phyloP scores from a whole-genome alignment of 2,797 vertebrate species.

The Danio jaintianensis region DNA sequence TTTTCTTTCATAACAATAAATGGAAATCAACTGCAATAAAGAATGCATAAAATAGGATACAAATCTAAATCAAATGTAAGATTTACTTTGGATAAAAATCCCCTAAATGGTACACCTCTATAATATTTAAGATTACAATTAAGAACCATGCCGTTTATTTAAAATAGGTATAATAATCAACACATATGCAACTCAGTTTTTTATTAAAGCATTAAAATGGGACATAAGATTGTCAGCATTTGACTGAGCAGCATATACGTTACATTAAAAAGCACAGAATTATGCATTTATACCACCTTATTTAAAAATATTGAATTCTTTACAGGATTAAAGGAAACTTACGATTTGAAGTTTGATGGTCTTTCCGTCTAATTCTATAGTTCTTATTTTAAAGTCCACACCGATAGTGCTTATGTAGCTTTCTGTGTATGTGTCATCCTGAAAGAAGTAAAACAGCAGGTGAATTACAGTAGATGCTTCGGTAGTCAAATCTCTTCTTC shows the following conservation, averaged over 20 bases:
- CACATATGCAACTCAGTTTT: no score
- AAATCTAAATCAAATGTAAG: no score
- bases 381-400: constrained; percentile 99
- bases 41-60: no score
- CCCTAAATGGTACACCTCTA: neutral
- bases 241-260: no score
- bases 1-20: no score
- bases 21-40: no score
- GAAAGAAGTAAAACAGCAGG: constrained; percentile 47
- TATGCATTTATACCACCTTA: neutral
- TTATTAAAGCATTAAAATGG: no score
- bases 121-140: neutral
- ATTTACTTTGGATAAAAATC: no score
- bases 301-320: neutral
- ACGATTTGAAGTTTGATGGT: constrained; percentile 99
- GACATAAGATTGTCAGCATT: no score
- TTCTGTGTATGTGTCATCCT: constrained; percentile 99
- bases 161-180: neutral
- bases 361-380: constrained; percentile 98
- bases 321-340: constrained; percentile 64
- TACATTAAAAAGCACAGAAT: neutral
- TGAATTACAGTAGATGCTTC: constrained; percentile 1
- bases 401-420: constrained; percentile 99
- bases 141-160: no score
- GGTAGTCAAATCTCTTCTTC: neutral